Percentiles rank a stretch among this genome's conserved stretches.
These are phyloP conservation scores for Neolamprologus multifasciatus DNA, from an alignment of 2,797 vertebrate genomes.

Conservation along the genomic window DNA sequence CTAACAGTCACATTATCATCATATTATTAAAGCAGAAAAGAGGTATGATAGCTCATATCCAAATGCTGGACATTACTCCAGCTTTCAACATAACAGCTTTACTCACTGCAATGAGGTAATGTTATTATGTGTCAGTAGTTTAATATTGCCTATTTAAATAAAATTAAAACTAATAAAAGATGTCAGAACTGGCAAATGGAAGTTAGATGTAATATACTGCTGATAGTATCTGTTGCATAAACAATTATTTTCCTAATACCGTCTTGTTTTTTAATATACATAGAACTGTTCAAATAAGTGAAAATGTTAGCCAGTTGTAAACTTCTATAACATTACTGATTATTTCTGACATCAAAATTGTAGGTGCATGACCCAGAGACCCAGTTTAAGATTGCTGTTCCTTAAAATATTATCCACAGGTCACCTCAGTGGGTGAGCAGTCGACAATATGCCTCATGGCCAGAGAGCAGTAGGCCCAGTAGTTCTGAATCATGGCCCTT, in stretches of 20 bases:
- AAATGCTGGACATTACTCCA: neutral
- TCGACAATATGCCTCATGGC: neutral
- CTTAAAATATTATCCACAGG: rapidly evolving
- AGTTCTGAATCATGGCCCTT: rapidly evolving
- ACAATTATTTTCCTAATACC: neutral
- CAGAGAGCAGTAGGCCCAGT: neutral
- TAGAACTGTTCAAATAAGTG: neutral
- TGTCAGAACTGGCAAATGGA: neutral
- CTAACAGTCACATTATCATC: neutral
- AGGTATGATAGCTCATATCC: neutral
- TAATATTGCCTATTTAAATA: rapidly evolving
- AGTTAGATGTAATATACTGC: neutral
- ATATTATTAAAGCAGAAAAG: neutral
- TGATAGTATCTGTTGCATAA: neutral
- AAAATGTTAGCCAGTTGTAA: neutral
- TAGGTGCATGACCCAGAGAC: neutral
- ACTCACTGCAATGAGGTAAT: neutral
- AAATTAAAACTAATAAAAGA: neutral
- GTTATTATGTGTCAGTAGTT: neutral
- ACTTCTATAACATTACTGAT: rapidly evolving
- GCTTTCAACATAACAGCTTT: neutral
- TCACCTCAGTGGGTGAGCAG: neutral
- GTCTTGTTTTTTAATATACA: neutral
- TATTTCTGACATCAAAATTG: neutral
- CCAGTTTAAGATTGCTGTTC: neutral